Conservation (phyloP, 2,797 vertebrate genomes). For the Petrocephalus schoutedeni region DNA sequence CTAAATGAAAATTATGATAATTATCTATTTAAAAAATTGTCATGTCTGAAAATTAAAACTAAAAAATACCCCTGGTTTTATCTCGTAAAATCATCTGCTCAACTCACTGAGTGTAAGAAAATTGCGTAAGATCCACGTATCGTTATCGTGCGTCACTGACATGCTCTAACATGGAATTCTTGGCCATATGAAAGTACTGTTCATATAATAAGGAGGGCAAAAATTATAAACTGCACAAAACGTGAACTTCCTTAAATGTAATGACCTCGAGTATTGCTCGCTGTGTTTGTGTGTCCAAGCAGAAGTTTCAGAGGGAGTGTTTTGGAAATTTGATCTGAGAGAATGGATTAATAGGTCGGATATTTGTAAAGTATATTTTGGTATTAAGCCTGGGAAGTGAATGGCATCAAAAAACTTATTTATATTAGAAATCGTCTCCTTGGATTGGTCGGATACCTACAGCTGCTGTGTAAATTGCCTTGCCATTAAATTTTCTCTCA, state of each 20-base stretch:
- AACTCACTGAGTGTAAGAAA: neutral
- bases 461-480: neutral
- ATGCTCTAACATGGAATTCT: neutral
- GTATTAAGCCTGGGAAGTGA: neutral
- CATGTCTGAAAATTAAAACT: neutral
- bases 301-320: neutral
- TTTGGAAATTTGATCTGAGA: neutral
- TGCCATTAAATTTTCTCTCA: neutral
- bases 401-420: neutral
- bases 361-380: neutral
- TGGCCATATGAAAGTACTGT: neutral
- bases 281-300: neutral
- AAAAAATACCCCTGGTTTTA: neutral
- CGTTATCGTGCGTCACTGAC: neutral
- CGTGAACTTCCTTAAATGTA: neutral
- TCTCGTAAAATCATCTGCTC: neutral
- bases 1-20: neutral
- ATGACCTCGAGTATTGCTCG: neutral
- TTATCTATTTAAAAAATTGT: neutral
- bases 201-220: neutral
- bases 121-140: neutral
- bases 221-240: neutral
- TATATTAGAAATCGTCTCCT: neutral
- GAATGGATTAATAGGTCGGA: neutral
- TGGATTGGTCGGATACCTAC: neutral